Percentiles rank a stretch among this genome's conserved stretches.
Evolutionary conservation across 1,140 invertebrate species (phyloP).

Genomic region (Drosophila parabipectinata): DNA sequence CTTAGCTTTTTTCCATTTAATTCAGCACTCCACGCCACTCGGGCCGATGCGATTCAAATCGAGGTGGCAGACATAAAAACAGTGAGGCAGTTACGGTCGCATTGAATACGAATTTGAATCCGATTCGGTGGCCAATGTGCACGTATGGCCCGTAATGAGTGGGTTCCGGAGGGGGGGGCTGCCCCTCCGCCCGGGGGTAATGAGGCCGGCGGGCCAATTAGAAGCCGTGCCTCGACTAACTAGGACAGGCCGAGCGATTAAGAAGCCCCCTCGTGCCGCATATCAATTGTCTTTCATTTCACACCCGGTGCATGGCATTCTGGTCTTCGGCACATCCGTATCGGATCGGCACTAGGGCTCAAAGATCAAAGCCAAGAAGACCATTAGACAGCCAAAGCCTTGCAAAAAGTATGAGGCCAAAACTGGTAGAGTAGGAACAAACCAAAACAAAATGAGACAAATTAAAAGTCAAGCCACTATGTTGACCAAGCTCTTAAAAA

Average conservation of each 20-base stretch:
- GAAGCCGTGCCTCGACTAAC: conserved; percentile 26
- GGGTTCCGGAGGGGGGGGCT: not conserved
- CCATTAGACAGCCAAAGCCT: not conserved
- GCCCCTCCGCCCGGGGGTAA: conserved; percentile 4
- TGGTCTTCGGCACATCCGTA: not conserved
- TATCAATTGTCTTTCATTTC: not conserved
- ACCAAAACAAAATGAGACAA: conserved; percentile 37
- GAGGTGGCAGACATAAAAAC: conserved; percentile 25
- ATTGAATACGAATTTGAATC: conserved; percentile 36
- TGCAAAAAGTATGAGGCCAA: conserved; percentile 17
- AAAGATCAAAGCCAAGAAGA: conserved; percentile 20
- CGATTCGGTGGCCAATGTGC: conserved; percentile 22
- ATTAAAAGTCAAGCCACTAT: conserved; percentile 43
- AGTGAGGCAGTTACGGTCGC: conserved; percentile 30
- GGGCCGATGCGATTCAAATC: not conserved
- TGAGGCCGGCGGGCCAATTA: conserved; percentile 50
- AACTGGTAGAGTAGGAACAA: conserved; percentile 4
- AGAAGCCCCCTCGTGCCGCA: not conserved
- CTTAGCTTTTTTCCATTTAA: conserved; percentile 20
- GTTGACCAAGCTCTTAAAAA: conserved; percentile 38
- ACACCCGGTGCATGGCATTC: not conserved
- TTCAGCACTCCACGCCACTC: not conserved
- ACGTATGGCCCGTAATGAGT: conserved; percentile 36
- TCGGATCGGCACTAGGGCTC: conserved; percentile 20
- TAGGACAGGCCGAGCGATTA: conserved; percentile 1